Evolutionary conservation across 2,113 vertebrate species (phyloP), one percentile per base, ranked within the genome.

Genomic region (Corapipo altera): DNA sequence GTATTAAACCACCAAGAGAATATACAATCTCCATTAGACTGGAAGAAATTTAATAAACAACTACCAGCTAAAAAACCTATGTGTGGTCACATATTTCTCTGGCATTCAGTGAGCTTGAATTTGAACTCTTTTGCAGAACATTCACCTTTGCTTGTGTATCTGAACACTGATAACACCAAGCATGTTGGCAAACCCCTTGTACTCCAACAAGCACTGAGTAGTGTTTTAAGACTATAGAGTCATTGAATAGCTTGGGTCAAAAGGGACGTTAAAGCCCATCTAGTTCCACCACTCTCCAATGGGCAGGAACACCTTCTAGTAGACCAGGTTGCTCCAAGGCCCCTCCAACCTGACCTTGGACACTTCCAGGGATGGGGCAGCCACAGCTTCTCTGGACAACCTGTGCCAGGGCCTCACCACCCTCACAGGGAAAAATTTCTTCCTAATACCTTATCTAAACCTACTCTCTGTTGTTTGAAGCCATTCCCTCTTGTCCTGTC

Each of bases 21-120:
- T 55, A 91, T 57, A 95, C 67, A 91, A 95, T 32, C 65, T 78
- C 10, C 67, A 85, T 91, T 88, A 92, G n/a, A 90, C 62, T 82
- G 32, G 27, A 72, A 83, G 44, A 79, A 85, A 96, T 91, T 61
- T 95, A 85, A 92, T 92, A 89, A 84, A 66, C 39, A 92, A 77
- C 97, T 95, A 83, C 48, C 49, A 78, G 27, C 49, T 66, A 72
- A 95, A 95, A 72, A 61, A 55, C 3, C 69, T 77, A 27, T 26
- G 66, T 84, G 59, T 80, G 85, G 74, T 95, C 78, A 84, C 24
- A 44, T 61, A 73, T 43, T 62, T 48, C 69, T 80, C 41, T 78
- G 74, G 64, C 28, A 64, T 48, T 71, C 18, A 24, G 7, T 8
- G 24, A 41, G 9, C 52, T 81, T 78, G 43, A 73, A 41, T 84